Base-by-base conservation (phyloP, 2,888 invertebrate species). In the Perithous albicinctus region DNA sequence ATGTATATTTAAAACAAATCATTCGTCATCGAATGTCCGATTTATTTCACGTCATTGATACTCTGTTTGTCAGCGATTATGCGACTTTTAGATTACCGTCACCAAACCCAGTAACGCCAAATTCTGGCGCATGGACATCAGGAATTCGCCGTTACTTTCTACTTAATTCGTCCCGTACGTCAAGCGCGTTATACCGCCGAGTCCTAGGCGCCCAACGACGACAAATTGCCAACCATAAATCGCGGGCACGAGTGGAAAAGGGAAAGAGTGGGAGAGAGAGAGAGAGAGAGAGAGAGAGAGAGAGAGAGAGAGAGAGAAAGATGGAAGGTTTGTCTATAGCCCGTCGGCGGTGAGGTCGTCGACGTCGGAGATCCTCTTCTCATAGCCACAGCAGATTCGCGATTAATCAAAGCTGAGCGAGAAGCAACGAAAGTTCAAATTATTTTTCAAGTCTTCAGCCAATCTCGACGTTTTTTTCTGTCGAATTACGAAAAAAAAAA, bases 201-300 rank as follows among this genome's bases (percentile, higher is more conserved):
- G 43, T 67, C 43, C 54, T 72, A 41, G 43, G 43, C 35, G 43
- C 20, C n/a, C 66, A 64, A 82, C 82, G 85, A 78, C 87, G 88
- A 87, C 85, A 87, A 87, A 88, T 88, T 86, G 85, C 83, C 46
- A 70, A 61, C 86, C 83, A 87, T 88, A 86, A 87, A 87, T 87
- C 85, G 84, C 70, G 63, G 84, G 41, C 51, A 72, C 69, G 59
- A 64, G 77, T 23, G 12, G 29, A 23, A 66, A 38, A 35, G 29
- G 64, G 46, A 29, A 35, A 32, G 63, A 29, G 12, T 61, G 46
- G 63, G 15, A 15, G 4, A 15, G 20, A 54, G 26, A 59, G 59
- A 26, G 26, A 15, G 63, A 1, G 29, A 41, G 63, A 48, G 15
- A 75, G 51, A 66, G 4, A 3, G 1, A 26, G n/a, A 59, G 32